phyloP scores from a whole-genome alignment of 1,140 invertebrate species.

The Pantala flavescens region DNA sequence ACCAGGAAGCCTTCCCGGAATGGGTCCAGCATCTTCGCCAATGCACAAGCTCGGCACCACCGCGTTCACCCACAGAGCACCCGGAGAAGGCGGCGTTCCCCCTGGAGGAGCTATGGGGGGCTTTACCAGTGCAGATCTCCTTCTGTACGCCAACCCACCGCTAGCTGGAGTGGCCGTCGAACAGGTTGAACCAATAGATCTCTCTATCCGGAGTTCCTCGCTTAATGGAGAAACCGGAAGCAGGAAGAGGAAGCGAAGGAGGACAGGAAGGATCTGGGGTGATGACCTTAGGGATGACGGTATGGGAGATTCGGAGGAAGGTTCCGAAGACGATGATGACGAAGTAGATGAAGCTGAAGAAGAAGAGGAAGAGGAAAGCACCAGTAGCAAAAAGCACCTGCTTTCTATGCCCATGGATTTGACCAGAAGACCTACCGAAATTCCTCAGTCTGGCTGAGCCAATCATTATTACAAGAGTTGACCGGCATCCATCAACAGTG shows the following conservation, averaged over 20 bases:
- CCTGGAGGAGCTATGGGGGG: neutral
- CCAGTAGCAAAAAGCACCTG: neutral
- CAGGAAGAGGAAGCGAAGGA: neutral
- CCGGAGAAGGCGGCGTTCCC: neutral
- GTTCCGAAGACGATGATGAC: neutral
- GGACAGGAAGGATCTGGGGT: neutral
- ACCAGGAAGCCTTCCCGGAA: neutral
- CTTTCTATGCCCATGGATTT: neutral
- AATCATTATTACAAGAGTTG: no score
- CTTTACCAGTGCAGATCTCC: neutral
- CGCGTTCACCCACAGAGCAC: neutral
- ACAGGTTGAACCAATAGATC: neutral
- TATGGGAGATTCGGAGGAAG: neutral
- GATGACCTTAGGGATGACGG: neutral
- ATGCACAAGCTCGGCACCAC: neutral
- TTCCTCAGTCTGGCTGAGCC: neutral
- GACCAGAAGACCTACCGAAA: neutral
- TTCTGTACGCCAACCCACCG: neutral
- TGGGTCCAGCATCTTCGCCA: neutral
- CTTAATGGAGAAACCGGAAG: neutral
- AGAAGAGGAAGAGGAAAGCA: neutral
- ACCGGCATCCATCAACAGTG: no score
- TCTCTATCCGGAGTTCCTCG: neutral
- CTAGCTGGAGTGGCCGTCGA: neutral
- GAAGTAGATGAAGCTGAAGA: neutral